A percentile compares a stretch with the other conserved stretches of the same genome.
phyloP scores from a whole-genome alignment of 1,140 invertebrate species.

The Drosophila bocqueti region DNA sequence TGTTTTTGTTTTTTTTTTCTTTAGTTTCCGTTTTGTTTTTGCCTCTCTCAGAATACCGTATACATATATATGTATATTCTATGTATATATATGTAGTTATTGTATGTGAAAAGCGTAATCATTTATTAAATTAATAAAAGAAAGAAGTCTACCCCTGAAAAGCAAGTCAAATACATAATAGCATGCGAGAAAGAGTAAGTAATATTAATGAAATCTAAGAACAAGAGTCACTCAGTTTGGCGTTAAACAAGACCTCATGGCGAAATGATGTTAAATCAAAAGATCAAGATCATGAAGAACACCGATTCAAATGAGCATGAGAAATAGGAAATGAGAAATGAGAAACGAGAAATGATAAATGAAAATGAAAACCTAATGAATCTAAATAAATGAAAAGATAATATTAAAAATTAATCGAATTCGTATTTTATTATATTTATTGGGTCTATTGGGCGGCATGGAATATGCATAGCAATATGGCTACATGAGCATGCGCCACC shows the following conservation, averaged over 20 bases:
- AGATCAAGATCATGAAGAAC: constrained; percentile 17
- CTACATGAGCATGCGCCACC: too few relatives aligned
- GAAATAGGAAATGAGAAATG: constrained; percentile 15
- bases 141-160: constrained; percentile 37
- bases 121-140: constrained; percentile 31
- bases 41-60: constrained; percentile 46
- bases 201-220: constrained; percentile 43
- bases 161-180: constrained; percentile 40
- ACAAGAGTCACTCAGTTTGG: constrained; percentile 36
- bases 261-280: constrained; percentile 16
- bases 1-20: not conserved
- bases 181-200: constrained; percentile 46
- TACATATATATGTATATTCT: constrained; percentile 55
- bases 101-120: constrained; percentile 56
- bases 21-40: constrained; percentile 28
- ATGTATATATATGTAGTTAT: constrained; percentile 58
- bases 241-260: constrained; percentile 27
- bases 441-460: not conserved
- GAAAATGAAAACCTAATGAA: constrained; percentile 48
- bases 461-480: not conserved
- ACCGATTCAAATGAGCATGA: constrained; percentile 28
- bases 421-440: not conserved
- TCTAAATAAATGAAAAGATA: constrained; percentile 56
- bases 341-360: constrained; percentile 35
- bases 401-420: constrained; percentile 41